Conservation (phyloP, 2,888 invertebrate genomes). For the Balanococcus diminutus region DNA sequence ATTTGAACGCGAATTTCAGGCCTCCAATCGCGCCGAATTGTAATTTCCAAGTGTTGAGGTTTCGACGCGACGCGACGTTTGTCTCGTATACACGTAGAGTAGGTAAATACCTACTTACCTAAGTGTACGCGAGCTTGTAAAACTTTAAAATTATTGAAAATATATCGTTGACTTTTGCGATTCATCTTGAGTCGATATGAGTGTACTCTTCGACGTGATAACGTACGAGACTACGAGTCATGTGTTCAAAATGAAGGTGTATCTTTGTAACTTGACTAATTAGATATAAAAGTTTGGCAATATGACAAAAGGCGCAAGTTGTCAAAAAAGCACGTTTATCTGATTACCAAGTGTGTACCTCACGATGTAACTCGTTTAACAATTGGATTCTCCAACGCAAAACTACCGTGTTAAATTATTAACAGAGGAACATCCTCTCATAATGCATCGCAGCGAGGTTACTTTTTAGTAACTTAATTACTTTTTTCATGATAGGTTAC, state of each 20-base stretch:
- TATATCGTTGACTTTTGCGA: not conserved
- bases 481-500: no score
- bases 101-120: not conserved
- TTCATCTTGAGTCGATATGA: not conserved
- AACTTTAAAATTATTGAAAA: not conserved
- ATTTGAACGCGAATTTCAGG: not conserved
- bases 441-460: no score
- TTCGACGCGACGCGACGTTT: not conserved
- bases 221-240: not conserved
- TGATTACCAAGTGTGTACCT: not conserved
- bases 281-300: constrained; percentile 3
- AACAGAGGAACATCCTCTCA: not conserved
- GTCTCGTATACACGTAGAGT: not conserved
- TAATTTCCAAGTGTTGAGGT: not conserved
- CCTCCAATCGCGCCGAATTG: not conserved
- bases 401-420: not conserved
- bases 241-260: not conserved
- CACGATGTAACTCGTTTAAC: not conserved
- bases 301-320: not conserved
- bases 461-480: no score
- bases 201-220: not conserved
- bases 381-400: not conserved
- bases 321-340: constrained; percentile 1
- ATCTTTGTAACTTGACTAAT: constrained; percentile 5
- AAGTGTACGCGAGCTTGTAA: not conserved